Evolutionary conservation across 2,113 vertebrate genomes (phyloP).

Genomic region (Peromyscus polionotus): DNA sequence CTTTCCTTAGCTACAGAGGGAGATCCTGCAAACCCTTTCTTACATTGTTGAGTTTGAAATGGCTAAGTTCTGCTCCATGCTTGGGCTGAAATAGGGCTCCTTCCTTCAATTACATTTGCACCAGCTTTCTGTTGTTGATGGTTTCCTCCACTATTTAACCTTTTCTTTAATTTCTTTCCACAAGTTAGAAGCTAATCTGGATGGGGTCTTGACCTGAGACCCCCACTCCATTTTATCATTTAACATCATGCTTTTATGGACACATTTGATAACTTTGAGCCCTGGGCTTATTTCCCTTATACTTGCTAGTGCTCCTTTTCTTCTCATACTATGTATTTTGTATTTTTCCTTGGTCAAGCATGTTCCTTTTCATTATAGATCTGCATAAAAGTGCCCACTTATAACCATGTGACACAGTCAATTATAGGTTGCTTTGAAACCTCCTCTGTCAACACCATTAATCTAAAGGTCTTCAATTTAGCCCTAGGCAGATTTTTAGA

Average conservation of each 20-base stretch:
- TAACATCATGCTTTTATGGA: background rate
- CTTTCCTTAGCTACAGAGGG: background rate
- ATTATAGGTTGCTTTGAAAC: background rate
- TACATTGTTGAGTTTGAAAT: too few relatives aligned
- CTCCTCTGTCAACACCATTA: background rate
- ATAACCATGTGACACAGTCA: background rate
- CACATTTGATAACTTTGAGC: background rate
- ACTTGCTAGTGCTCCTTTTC: background rate
- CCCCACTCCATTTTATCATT: background rate
- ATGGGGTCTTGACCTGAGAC: background rate
- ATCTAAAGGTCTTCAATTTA: too few relatives aligned
- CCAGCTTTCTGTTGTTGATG: background rate
- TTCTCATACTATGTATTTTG: background rate
- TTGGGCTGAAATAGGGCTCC: background rate
- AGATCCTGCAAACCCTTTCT: background rate
- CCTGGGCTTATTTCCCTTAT: background rate
- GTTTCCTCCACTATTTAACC: background rate
- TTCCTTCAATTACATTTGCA: background rate
- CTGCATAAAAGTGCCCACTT: background rate
- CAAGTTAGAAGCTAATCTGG: background rate
- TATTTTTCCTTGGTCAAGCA: background rate
- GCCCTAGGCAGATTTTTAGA: too few relatives aligned
- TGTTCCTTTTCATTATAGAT: background rate
- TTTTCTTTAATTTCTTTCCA: background rate
- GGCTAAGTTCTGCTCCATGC: too few relatives aligned